Evolutionary conservation across 2,888 invertebrate species (phyloP).

Genomic region (Epistrophe eligans): DNA sequence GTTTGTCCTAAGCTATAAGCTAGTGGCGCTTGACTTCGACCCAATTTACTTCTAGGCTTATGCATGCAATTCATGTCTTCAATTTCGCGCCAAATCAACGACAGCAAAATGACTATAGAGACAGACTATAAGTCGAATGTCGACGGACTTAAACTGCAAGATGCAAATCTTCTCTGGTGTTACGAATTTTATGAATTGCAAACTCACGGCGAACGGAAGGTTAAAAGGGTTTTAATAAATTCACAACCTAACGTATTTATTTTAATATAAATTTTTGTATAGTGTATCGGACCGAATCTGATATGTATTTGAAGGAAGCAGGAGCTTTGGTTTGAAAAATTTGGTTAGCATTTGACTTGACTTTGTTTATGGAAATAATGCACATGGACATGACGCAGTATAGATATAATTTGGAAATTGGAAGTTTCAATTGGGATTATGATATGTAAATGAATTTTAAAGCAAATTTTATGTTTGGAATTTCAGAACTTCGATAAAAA

Average conservation of each 20-base stretch:
- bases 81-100: constrained; percentile 23
- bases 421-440: neutral
- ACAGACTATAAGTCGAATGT: neutral
- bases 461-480: neutral
- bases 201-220: constrained; percentile 60
- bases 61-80: constrained; percentile 22
- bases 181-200: constrained; percentile 48
- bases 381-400: neutral
- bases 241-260: constrained; percentile 23
- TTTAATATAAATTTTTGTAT: constrained; percentile 2
- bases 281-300: neutral
- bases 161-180: constrained; percentile 52
- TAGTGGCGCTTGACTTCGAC: constrained; percentile 67
- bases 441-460: neutral
- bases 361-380: neutral
- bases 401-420: neutral
- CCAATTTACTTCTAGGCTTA: constrained; percentile 50
- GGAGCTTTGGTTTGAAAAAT: neutral
- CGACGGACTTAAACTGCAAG: constrained; percentile 33
- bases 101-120: neutral
- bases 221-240: constrained; percentile 71
- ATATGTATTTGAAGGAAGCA: constrained; percentile 15
- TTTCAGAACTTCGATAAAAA: neutral
- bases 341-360: neutral
- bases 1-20: neutral